These are phyloP conservation scores for Sesia bembeciformis DNA, from an alignment of 2,888 invertebrate species.

Conservation along the genomic window DNA sequence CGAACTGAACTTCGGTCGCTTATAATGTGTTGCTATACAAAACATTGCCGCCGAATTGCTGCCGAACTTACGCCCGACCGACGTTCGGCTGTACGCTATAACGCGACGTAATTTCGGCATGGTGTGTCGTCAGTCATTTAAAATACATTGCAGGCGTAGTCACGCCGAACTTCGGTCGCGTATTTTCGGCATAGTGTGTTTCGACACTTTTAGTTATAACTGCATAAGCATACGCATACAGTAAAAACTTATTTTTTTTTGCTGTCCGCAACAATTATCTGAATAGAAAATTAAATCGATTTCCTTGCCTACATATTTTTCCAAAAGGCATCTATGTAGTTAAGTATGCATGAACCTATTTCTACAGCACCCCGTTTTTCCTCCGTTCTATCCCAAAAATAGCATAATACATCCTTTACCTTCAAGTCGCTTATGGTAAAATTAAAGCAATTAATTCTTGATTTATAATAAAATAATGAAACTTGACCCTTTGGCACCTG, in stretches of 20 bases:
- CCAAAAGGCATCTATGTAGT: too few species aligned
- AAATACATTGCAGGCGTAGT: too few species aligned
- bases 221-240: too few species aligned
- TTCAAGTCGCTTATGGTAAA: slow-evolving; percentile 10
- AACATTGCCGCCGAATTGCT: slow-evolving; percentile 8
- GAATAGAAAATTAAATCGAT: slow-evolving; percentile 7
- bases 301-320: too few species aligned
- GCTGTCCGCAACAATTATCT: slow-evolving; percentile 8
- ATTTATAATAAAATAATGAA: slow-evolving; percentile 13
- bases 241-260: too few species aligned
- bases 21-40: slow-evolving; percentile 1
- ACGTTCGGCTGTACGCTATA: too few species aligned
- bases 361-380: slow-evolving; percentile 13
- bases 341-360: slow-evolving; percentile 10
- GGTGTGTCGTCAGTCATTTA: too few species aligned
- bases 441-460: slow-evolving; percentile 10
- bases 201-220: too few species aligned
- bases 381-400: slow-evolving; percentile 14
- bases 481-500: slow-evolving; percentile 12
- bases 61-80: not conserved
- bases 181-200: too few species aligned
- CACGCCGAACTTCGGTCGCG: too few species aligned
- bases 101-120: not conserved
- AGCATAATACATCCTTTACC: slow-evolving; percentile 9
- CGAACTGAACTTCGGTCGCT: not conserved